Percentiles rank a stretch among this genome's conserved stretches.
Conservation (phyloP, 2,113 vertebrate genomes). For the Pholis gunnellus region DNA sequence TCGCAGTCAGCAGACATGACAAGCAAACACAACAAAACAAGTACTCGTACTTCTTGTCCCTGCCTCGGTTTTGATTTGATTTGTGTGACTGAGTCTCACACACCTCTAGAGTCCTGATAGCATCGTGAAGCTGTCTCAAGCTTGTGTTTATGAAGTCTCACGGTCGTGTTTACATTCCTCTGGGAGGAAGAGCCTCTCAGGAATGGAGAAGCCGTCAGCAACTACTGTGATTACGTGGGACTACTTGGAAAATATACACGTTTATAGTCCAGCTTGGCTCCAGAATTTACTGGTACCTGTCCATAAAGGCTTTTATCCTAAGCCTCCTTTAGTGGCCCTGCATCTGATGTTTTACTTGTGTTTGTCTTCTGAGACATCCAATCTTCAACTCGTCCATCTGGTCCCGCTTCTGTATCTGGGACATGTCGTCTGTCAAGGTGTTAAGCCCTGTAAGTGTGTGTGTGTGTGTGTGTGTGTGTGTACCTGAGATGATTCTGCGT, state of each 20-base stretch:
- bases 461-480: background rate
- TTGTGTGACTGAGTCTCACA: background rate
- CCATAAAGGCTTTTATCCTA: conserved; percentile 63
- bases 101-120: background rate
- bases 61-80: background rate
- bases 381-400: conserved; percentile 16
- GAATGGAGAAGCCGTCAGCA: conserved; percentile 11
- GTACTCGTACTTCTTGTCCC: background rate
- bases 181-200: conserved; percentile 22
- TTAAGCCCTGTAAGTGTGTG: background rate
- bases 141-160: conserved; percentile 41
- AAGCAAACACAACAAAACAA: background rate
- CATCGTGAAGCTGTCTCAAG: background rate
- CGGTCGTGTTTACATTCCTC: conserved; percentile 54
- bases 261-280: conserved; percentile 8
- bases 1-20: background rate
- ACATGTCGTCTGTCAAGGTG: conserved; percentile 30
- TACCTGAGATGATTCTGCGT: conserved; percentile 92
- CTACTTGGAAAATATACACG: conserved; percentile 23
- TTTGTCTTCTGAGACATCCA: conserved; percentile 45
- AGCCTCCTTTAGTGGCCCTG: conserved; percentile 18
- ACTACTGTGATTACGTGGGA: conserved; percentile 9
- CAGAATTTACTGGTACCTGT: conserved; percentile 41
- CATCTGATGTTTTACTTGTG: conserved; percentile 3
- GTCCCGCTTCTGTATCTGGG: conserved; percentile 29